Evolutionary conservation across 2,113 vertebrate genomes (phyloP).

Genomic region (Heteronetta atricapilla): DNA sequence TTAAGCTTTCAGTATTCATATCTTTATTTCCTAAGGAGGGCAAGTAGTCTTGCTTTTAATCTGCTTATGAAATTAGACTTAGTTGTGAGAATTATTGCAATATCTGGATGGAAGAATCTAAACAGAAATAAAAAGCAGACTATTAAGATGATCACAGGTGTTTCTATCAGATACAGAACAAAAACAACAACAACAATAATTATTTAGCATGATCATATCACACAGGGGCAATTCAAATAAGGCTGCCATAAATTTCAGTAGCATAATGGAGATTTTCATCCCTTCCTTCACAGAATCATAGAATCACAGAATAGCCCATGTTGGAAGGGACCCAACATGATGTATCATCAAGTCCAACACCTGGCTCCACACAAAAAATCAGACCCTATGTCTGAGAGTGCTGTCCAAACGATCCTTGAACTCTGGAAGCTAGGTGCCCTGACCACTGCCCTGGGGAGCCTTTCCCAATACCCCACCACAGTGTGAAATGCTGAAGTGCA

Average conservation of each 20-base stretch:
- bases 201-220: background rate
- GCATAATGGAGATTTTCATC: background rate
- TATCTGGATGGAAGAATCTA: background rate
- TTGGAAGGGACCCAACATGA: too few species aligned
- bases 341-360: too few species aligned
- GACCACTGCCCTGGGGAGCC: too few species aligned
- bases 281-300: background rate
- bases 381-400: too few species aligned
- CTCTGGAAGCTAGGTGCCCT: too few species aligned
- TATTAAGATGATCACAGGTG: background rate
- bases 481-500: too few species aligned
- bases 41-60: background rate
- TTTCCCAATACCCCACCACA: too few species aligned
- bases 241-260: background rate
- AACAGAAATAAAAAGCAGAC: background rate
- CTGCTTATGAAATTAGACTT: background rate
- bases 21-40: background rate
- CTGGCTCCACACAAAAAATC: too few species aligned
- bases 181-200: background rate
- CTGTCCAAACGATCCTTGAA: too few species aligned
- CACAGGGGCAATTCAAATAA: background rate
- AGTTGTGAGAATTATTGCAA: background rate
- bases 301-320: too few species aligned
- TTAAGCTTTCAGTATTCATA: background rate
- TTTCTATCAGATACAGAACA: background rate